Conservation (phyloP, 2,888 invertebrate genomes). For the Sminthurinus aureus region DNA sequence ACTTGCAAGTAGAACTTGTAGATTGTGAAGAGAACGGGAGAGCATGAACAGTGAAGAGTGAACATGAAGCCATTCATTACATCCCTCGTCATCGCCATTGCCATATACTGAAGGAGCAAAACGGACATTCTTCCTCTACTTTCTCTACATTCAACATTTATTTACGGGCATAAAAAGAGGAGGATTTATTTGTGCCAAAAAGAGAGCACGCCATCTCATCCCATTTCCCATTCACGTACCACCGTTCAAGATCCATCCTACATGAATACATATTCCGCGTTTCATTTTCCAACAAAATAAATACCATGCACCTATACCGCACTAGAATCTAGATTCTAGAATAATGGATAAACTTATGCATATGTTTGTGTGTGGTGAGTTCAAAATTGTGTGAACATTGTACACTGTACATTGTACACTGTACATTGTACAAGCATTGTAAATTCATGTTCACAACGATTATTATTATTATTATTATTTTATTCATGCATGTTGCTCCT, state of each 20-base stretch:
- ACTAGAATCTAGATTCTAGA: too few relatives aligned
- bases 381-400: background rate
- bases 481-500: background rate
- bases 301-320: background rate
- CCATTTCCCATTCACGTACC: background rate
- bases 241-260: too few relatives aligned
- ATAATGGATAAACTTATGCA: too few relatives aligned
- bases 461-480: conserved; percentile 12
- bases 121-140: background rate
- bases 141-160: background rate
- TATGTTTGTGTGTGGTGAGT: too few relatives aligned
- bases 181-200: conserved; percentile 17
- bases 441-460: background rate
- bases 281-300: too few relatives aligned
- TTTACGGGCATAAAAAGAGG: conserved; percentile 15
- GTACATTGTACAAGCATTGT: background rate
- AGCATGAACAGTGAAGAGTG: too few relatives aligned
- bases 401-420: background rate
- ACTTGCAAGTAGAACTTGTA: background rate
- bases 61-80: conserved; percentile 18
- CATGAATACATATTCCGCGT: background rate
- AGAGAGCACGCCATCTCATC: conserved; percentile 5
- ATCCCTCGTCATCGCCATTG: background rate
- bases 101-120: background rate
- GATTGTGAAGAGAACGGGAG: too few relatives aligned